These are phyloP conservation scores for Meriones unguiculatus DNA, from an alignment of 2,113 vertebrate genomes.

Conservation along the genomic window DNA sequence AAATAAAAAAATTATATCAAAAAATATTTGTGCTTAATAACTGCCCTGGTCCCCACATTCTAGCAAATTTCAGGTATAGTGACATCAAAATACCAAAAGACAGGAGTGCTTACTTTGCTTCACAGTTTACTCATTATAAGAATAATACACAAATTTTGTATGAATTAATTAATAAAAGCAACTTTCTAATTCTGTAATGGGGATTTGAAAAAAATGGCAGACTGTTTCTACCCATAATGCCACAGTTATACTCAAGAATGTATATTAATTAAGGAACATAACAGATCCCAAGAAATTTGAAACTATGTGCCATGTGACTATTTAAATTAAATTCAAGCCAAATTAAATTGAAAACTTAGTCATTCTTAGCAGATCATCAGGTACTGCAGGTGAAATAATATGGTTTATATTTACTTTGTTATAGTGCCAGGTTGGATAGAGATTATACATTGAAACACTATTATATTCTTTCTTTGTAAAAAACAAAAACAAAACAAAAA, in stretches of 20 bases:
- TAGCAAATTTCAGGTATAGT: constrained; percentile 47
- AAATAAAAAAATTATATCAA: too few species aligned
- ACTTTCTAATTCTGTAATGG: constrained; percentile 46
- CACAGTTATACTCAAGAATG: not conserved
- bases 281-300: constrained; percentile 19
- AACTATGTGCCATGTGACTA: not conserved
- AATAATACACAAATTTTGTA: not conserved
- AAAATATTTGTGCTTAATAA: not conserved
- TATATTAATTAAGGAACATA: constrained; percentile 18
- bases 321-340: constrained; percentile 62
- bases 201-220: constrained; percentile 34
- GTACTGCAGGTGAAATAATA: not conserved
- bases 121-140: constrained; percentile 40
- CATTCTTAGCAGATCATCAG: not conserved
- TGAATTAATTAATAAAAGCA: constrained; percentile 38
- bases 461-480: not conserved
- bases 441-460: not conserved
- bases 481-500: constrained; percentile 9
- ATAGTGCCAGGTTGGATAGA: not conserved
- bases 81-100: constrained; percentile 50
- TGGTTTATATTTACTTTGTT: not conserved
- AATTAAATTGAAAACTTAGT: constrained; percentile 54
- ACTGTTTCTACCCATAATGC: not conserved
- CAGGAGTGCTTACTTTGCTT: not conserved
- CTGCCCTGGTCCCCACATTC: not conserved